Base-by-base conservation (phyloP, 2,113 vertebrate species). In the Sclerurus mexicanus region DNA sequence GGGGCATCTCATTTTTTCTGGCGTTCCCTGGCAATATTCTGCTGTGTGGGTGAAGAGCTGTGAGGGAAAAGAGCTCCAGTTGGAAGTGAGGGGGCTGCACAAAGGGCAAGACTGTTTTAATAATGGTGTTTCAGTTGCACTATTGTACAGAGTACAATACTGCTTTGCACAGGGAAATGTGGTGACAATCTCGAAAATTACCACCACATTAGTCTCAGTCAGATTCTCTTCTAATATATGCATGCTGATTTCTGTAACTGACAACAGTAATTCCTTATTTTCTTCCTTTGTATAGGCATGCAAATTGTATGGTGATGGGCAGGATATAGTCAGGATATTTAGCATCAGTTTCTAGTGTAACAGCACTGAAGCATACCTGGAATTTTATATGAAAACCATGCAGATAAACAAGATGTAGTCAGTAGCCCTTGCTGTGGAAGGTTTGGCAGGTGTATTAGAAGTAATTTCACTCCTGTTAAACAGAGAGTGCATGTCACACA, bases 131-230 rank as follows among this genome's bases (percentile, higher is more conserved):
- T 95, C 47, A 53, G 44, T 44, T 58, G 50, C 37, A 11, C 28
- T 49, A 15, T n/a, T 94, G 8, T 87, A 20, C 0, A 2, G 46
- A 83, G 27, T 28, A 85, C 62, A 91, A 53, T 79, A 44, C 58
- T 69, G 53, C 58, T 95, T 90, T 94, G 39, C 87, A 60, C n/a
- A 31, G 13, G 17, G 7, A 82, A 24, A n/a, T 12, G 3, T 20
- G 17, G 13, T 37, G 67, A 39, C 10, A 73, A 39, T 50, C 23
- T 69, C n/a, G 82, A 49, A 89, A 91, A 74, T 25, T 49, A 66
- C 20, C 28, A 13, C n/a, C 0, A 0, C 3, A 0, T 31, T 6
- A 24, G 6, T 84, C n/a, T 85, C 22, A 88, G 55, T 42, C 52
- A 42, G 6, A 14, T 52, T 78, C 9, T 37, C 23, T 76, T 59